These are phyloP conservation scores for Thera britannica DNA, from an alignment of 2,888 invertebrate genomes.

Conservation along the genomic window DNA sequence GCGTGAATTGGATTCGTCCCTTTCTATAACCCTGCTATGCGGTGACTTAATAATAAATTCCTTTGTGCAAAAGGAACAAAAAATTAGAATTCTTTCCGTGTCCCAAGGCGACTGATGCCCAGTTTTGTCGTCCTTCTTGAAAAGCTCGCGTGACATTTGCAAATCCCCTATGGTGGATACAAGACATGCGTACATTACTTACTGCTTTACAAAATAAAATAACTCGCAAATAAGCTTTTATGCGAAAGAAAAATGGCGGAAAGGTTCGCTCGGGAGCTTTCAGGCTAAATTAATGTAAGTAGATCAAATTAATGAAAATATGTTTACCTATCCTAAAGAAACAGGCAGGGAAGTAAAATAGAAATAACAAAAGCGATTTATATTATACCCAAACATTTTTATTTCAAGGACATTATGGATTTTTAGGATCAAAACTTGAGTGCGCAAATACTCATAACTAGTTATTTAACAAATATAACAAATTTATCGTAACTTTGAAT, in stretches of 20 bases:
- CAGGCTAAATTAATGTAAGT: neutral
- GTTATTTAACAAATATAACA: neutral
- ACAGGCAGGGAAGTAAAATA: neutral
- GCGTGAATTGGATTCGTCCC: conserved; percentile 63
- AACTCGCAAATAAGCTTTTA: conserved; percentile 29
- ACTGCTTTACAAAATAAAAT: conserved; percentile 45
- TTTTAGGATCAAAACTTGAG: neutral
- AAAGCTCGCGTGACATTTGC: conserved; percentile 67
- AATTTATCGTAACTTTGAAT: too few relatives aligned
- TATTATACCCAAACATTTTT: neutral
- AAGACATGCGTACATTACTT: conserved; percentile 38
- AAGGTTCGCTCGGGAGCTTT: conserved; percentile 2
- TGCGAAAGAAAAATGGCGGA: conserved; percentile 19
- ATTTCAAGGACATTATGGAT: neutral
- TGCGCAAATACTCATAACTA: neutral
- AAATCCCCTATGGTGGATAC: conserved; percentile 54
- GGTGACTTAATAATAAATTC: conserved; percentile 77
- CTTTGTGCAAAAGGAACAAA: conserved; percentile 75
- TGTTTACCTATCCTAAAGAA: neutral
- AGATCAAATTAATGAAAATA: conserved; percentile 7
- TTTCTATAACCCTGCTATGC: conserved; percentile 66
- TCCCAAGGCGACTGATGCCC: conserved; percentile 63
- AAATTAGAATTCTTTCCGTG: conserved; percentile 79
- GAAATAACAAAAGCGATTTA: neutral
- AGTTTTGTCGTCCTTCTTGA: conserved; percentile 75